Evolutionary conservation across 2,113 vertebrate species (phyloP).

Genomic region (Centrocercus urophasianus): DNA sequence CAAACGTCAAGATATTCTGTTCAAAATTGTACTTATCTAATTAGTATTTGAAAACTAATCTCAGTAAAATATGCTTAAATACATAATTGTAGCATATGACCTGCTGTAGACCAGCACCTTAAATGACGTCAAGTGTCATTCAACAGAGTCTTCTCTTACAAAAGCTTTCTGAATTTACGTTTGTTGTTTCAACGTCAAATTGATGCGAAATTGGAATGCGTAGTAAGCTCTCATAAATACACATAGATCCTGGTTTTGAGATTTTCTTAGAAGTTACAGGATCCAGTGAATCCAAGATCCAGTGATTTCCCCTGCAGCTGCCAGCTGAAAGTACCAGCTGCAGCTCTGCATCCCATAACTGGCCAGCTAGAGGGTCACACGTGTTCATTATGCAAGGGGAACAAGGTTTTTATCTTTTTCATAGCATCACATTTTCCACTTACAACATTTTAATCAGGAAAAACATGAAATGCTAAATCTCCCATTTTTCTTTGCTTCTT

Average conservation of each 20-base stretch:
- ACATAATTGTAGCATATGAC: neutral
- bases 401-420: neutral
- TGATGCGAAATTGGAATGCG: neutral
- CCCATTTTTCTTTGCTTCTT: neutral
- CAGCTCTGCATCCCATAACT: neutral
- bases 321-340: neutral
- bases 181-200: neutral
- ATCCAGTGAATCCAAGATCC: neutral
- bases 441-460: neutral
- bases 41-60: neutral
- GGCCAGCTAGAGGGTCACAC: neutral
- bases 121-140: neutral
- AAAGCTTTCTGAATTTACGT: neutral
- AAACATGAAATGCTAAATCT: neutral
- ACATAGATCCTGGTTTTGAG: neutral
- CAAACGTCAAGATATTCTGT: neutral
- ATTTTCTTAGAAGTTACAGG: neutral
- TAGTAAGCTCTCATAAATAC: neutral
- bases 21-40: neutral
- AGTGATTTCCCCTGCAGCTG: accelerated
- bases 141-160: neutral
- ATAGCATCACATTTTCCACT: neutral
- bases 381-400: neutral
- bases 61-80: neutral
- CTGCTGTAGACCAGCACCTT: neutral